Evolutionary conservation across 2,113 vertebrate genomes (phyloP), one percentile per base, ranked within the genome.

Genomic region (Ceyx melanurus): DNA sequence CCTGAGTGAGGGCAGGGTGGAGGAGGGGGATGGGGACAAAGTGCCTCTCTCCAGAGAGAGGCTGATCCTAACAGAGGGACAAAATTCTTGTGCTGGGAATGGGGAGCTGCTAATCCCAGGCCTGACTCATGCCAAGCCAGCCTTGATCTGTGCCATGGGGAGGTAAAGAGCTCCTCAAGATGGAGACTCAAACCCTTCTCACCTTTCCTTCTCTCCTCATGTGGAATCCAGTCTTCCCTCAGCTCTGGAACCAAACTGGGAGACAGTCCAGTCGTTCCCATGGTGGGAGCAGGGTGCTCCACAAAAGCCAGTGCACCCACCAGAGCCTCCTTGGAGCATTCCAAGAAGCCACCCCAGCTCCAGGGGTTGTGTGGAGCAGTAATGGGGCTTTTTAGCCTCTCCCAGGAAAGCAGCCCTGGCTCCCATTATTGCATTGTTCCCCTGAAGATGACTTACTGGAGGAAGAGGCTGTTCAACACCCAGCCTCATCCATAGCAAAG

Each of bases 91-190:
- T 2, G 37, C 50, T 54, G 40, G 45, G 64, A 23, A 11, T 0
- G 0, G 29, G 37, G 68, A 71, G 70, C 18, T 42, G 62, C 67
- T 89, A 1, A 76, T 15, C 54, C 84, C 62, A 5, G 56, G 4
- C 4, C 26, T 18, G 67, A 33, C 21, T 77, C 0, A 0, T 0
- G 18, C 65, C 42, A 40, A 40, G n/a, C 26, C 56, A 22, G n/a
- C 37, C 31, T 61, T 3, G 1, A 6, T 14, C 14, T 35, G 35
- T 0, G 0, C 19, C n/a, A 11, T 0, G 5, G 35, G 33, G 33
- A 23, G 50, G 40, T 25, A 40, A 56, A 65, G 58, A 15, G 31
- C 26, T 60, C 48, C 48, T 48, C 12, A 0, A 16, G 50, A 20
- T 3, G 22, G 43, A 40, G 35, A n/a, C 20, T 17, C 29, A 7